Evolutionary conservation across 2,797 vertebrate genomes (phyloP).

Genomic region (Squalus acanthias): DNA sequence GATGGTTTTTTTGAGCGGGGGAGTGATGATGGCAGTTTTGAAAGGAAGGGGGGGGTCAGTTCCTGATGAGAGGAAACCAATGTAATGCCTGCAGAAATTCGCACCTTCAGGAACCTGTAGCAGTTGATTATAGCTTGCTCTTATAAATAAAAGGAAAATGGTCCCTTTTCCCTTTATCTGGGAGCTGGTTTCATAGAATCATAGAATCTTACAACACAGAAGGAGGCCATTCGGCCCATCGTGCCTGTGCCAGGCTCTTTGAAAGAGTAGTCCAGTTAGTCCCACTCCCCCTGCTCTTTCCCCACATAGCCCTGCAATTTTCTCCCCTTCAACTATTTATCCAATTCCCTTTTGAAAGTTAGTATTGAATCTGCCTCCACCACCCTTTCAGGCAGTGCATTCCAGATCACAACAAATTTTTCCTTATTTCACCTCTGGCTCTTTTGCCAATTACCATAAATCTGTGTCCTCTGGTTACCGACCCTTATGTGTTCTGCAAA

Average conservation of each 20-base stretch:
- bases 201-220: not conserved
- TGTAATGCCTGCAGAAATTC: not conserved
- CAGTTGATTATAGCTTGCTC: not conserved
- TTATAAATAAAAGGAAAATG: not conserved
- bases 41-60: not conserved
- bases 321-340: not conserved
- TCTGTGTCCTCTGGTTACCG: not conserved
- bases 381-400: not conserved
- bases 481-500: not conserved
- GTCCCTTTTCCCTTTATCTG: not conserved
- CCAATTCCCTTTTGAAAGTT: not conserved
- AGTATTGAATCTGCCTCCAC: not conserved
- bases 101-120: not conserved
- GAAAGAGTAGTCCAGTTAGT: not conserved
- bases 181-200: not conserved
- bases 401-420: not conserved
- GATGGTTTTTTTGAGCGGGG: not conserved
- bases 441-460: not conserved
- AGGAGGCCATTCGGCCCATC: not conserved
- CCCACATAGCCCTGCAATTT: not conserved
- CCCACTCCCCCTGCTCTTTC: not conserved
- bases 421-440: not conserved
- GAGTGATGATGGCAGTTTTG: not conserved
- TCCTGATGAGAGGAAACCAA: not conserved
- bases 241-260: not conserved